These are phyloP conservation scores for Pelobates cultripes DNA, from an alignment of 2,797 vertebrate genomes.

Conservation along the genomic window DNA sequence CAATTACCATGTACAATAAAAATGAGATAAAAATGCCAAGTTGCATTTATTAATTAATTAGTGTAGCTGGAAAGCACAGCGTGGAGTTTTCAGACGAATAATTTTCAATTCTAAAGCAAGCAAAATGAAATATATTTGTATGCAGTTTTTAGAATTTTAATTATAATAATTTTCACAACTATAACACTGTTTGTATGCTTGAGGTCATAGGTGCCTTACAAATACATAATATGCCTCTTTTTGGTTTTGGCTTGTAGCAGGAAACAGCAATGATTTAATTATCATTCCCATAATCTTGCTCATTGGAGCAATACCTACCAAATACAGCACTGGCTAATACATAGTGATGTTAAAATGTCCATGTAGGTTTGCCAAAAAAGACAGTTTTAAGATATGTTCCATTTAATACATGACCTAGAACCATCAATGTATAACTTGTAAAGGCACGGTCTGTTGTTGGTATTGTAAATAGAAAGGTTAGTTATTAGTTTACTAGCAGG, in stretches of 20 bases:
- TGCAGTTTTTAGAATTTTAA: conserved; percentile 39
- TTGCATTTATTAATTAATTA: conserved; percentile 28
- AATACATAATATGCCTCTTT: neutral
- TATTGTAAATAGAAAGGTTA: too few species aligned
- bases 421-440: too few species aligned
- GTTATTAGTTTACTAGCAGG: too few species aligned
- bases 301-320: too few species aligned
- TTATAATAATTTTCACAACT: conserved; percentile 33
- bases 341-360: too few species aligned
- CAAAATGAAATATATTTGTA: conserved; percentile 19
- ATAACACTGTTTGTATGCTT: conserved; percentile 19
- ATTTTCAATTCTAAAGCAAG: conserved; percentile 27
- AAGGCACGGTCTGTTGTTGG: too few species aligned
- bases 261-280: neutral
- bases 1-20: conserved; percentile 35
- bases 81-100: conserved; percentile 20
- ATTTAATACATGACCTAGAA: too few species aligned
- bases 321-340: too few species aligned
- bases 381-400: too few species aligned
- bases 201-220: neutral
- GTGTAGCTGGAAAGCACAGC: conserved; percentile 12
- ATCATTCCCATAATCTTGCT: too few species aligned
- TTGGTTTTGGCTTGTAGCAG: neutral
- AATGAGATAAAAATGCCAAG: conserved; percentile 21
- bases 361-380: too few species aligned